These are phyloP conservation scores for Saccostrea cuccullata DNA, from an alignment of 1,140 invertebrate species.

Conservation along the genomic window DNA sequence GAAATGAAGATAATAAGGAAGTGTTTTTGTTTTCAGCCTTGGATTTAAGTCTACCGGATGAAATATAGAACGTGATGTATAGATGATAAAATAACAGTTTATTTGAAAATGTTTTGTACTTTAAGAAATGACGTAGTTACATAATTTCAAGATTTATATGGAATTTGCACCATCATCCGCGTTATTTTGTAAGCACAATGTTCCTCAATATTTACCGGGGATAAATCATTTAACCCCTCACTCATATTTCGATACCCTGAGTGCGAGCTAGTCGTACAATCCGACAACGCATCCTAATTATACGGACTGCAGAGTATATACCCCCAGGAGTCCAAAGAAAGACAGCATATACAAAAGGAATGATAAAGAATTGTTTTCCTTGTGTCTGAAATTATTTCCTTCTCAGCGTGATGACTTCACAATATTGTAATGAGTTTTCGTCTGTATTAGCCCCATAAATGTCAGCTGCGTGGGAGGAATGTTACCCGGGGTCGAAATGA, in stretches of 20 bases:
- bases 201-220: neutral
- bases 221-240: slow-evolving; percentile 4
- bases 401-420: slow-evolving; percentile 1
- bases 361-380: neutral
- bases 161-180: slow-evolving; percentile 5
- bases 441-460: slow-evolving; percentile 10
- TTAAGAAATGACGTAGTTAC: neutral
- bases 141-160: neutral
- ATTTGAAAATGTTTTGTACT: neutral
- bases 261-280: neutral
- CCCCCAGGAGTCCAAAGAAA: neutral
- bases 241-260: neutral
- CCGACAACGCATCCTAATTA: neutral
- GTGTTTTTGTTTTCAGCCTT: neutral
- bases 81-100: neutral
- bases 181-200: neutral
- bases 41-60: neutral
- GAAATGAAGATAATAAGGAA: neutral
- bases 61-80: neutral
- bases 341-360: neutral
- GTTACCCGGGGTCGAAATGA: neutral
- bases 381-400: slow-evolving; percentile 22
- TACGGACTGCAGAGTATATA: neutral
- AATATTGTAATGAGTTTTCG: slow-evolving; percentile 18
- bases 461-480: slow-evolving; percentile 4